These are phyloP conservation scores for Microtus pennsylvanicus DNA, from an alignment of 2,113 vertebrate species.

Conservation along the genomic window DNA sequence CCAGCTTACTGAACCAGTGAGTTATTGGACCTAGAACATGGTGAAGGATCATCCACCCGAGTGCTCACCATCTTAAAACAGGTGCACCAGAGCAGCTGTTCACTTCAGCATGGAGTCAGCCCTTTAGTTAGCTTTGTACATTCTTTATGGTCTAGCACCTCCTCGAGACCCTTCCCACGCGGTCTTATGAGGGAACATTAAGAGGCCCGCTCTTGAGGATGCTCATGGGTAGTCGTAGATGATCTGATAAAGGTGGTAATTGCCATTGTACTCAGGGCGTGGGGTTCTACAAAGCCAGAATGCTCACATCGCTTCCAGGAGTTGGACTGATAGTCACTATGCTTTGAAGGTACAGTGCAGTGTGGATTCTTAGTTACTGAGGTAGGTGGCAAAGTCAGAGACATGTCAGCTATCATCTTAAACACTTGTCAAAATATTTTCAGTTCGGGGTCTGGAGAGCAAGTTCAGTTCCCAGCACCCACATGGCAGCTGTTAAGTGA, in stretches of 20 bases:
- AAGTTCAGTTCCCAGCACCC: neutral
- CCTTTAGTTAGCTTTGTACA: too few species aligned
- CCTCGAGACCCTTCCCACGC: neutral
- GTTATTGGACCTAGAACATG: too few species aligned
- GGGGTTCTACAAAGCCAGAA: neutral
- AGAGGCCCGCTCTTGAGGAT: too few species aligned
- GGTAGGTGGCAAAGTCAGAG: neutral
- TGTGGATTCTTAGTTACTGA: neutral
- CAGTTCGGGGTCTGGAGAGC: neutral
- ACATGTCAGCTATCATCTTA: neutral
- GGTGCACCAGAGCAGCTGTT: neutral
- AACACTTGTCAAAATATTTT: neutral
- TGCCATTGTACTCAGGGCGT: neutral
- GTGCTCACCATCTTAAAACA: too few species aligned
- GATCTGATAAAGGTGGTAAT: neutral
- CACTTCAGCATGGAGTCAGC: neutral
- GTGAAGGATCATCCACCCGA: too few species aligned
- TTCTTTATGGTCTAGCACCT: neutral
- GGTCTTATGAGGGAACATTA: too few species aligned
- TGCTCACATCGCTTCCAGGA: neutral
- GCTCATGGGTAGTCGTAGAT: neutral
- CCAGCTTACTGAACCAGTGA: neutral
- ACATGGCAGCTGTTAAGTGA: neutral
- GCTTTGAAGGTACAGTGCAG: neutral
- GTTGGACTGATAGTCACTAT: neutral